Evolutionary conservation across 2,113 vertebrate species (phyloP), one percentile per base, ranked within the genome.

Genomic region (Carollia perspicillata): DNA sequence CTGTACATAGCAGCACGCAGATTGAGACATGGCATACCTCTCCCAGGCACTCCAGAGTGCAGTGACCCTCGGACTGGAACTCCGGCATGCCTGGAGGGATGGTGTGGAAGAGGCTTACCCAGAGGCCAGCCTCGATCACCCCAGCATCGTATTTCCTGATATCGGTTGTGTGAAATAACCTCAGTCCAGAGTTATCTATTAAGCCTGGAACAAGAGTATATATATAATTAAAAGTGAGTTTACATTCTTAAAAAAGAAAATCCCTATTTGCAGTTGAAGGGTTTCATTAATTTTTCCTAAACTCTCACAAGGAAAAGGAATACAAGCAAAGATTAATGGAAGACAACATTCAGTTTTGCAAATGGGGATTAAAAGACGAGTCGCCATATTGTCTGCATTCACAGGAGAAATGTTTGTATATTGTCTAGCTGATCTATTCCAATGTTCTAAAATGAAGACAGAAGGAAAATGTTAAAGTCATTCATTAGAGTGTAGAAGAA

Each of bases 71-170:
- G 14, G 99, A 99, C 85, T 98, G 97, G 94, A 99, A 99, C 85
- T 98, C 98, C n/a, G 98, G 97, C 98, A 99, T 98, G 83, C 98
- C 99, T 0, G 99, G 99, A 90, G 99, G 99, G 89, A 99, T 98
- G 96, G 99, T 99, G 90, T 99, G 99, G 97, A 99, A 99, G 26
- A 99, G 98, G 88, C 99, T 99, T 86, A 99, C 99, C 99, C 99
- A 99, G 88, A 99, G 98, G 86, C 99, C 99, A 0, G 99, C 99
- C 98, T 99, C 99, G 72, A 99, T 99, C 93, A 99, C 98, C 30
- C 99, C 99, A 11, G 99, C 99, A 95, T 99, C 99, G 0, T 99
- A 99, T 95, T 98, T 98, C 96, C 99, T 98, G 98, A 99, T 95
- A 92, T 97, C 97, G 0, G 97, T 95, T 7, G 99, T 99, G 77